These are phyloP conservation scores for Manduca sexta DNA, from an alignment of 1,140 invertebrate species.

Conservation along the genomic window DNA sequence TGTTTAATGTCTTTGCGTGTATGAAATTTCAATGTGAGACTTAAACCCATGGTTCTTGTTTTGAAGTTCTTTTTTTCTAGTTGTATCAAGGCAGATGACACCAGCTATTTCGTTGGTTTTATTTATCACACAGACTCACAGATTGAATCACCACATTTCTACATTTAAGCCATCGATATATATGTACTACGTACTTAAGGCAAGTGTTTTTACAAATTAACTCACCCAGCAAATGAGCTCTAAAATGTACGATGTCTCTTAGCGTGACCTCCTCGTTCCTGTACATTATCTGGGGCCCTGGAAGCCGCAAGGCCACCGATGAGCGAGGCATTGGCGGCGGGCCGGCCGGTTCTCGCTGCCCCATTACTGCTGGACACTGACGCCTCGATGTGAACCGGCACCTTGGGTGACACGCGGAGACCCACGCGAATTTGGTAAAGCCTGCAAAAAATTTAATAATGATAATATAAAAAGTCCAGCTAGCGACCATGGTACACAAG, in stretches of 20 bases:
- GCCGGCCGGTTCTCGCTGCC: conserved; percentile 48
- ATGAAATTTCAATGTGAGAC: too few relatives aligned
- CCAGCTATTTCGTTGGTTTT: too few relatives aligned
- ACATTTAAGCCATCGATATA: too few relatives aligned
- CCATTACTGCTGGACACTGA: conserved; percentile 68
- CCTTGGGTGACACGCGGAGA: conserved; percentile 89
- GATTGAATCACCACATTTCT: too few relatives aligned
- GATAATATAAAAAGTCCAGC: too few relatives aligned
- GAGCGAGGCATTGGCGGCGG: conserved; percentile 77
- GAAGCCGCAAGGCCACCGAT: conserved; percentile 86
- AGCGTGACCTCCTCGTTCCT: conserved; percentile 95
- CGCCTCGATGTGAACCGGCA: conserved; percentile 91
- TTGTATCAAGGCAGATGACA: too few relatives aligned
- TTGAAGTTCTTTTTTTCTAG: too few relatives aligned
- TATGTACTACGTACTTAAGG: too few relatives aligned
- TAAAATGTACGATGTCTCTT: conserved; percentile 91
- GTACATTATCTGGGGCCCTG: conserved; percentile 94
- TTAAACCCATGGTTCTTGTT: too few relatives aligned
- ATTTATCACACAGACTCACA: too few relatives aligned
- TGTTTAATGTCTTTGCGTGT: too few relatives aligned
- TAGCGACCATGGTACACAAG: too few relatives aligned
- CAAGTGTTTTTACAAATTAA: background rate
- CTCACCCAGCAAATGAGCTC: conserved; percentile 87
- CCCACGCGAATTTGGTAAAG: conserved; percentile 93
- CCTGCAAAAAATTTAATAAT: conserved; percentile 71